A percentile compares a stretch with the other conserved stretches of the same genome.
phyloP scores from a whole-genome alignment of 2,888 invertebrate genomes.

The Harpalus rubripes region DNA sequence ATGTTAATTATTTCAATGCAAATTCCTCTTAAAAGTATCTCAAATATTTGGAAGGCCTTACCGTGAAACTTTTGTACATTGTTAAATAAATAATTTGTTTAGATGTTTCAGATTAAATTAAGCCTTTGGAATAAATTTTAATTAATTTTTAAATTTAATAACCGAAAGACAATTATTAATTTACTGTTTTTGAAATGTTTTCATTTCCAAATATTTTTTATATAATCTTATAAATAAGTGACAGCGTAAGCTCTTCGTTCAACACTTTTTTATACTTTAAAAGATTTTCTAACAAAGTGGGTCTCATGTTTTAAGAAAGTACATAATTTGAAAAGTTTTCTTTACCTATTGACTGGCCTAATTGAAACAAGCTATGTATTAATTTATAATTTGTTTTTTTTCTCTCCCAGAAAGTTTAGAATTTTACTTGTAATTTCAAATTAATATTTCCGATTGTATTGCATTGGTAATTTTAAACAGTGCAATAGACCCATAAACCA shows the following conservation, averaged over 20 bases:
- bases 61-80: conserved; percentile 7
- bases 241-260: not conserved
- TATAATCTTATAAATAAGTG: not conserved
- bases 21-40: conserved; percentile 17
- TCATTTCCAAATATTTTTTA: not conserved
- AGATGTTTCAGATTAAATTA: conserved; percentile 4
- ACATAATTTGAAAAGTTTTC: not conserved
- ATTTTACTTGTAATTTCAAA: too few relatives aligned
- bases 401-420: too few relatives aligned
- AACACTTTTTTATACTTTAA: not conserved
- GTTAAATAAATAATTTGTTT: not conserved
- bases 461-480: too few relatives aligned
- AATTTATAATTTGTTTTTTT: too few relatives aligned
- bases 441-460: too few relatives aligned
- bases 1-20: conserved; percentile 30
- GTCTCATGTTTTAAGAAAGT: not conserved
- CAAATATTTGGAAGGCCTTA: conserved; percentile 16
- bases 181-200: not conserved
- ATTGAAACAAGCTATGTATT: too few relatives aligned
- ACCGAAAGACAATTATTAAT: not conserved
- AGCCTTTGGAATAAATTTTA: not conserved
- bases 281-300: not conserved
- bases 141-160: conserved; percentile 19
- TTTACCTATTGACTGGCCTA: too few relatives aligned
- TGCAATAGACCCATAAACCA: too few relatives aligned